Percentiles rank a stretch among this genome's conserved stretches.
Evolutionary conservation across 2,888 invertebrate species (phyloP).

Genomic region (Bellardia bayeri): DNA sequence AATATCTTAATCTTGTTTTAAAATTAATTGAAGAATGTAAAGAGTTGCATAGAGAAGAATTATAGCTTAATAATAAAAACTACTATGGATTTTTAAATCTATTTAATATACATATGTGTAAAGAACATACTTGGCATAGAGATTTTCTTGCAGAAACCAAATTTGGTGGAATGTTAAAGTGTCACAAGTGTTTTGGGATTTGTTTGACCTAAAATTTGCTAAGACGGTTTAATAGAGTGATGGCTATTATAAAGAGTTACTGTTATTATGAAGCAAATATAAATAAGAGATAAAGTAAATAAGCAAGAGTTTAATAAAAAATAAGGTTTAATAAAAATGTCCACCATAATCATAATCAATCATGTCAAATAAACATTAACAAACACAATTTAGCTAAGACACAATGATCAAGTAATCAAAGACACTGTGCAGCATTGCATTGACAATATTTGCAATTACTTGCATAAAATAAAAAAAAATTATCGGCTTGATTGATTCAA

Average conservation of each 20-base stretch:
- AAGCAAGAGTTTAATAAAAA: too few species aligned
- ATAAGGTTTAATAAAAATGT: too few species aligned
- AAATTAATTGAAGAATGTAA: conserved; percentile 27
- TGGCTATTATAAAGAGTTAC: neutral
- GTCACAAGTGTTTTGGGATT: conserved; percentile 8
- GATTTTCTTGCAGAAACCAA: neutral
- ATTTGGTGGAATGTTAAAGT: conserved; percentile 7
- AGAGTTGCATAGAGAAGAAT: neutral
- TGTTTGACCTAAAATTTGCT: conserved; percentile 6
- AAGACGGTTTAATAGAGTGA: neutral
- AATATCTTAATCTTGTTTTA: conserved; percentile 46
- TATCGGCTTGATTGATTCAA: too few species aligned
- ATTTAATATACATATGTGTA: neutral
- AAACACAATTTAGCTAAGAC: too few species aligned
- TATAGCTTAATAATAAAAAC: neutral
- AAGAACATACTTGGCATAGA: neutral
- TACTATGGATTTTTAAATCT: neutral
- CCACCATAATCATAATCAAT: too few species aligned
- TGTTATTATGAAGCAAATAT: too few species aligned
- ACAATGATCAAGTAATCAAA: too few species aligned
- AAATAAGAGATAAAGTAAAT: too few species aligned
- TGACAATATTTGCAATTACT: too few species aligned
- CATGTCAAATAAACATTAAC: too few species aligned
- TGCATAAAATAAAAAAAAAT: too few species aligned
- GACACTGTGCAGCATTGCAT: too few species aligned